Evolutionary conservation across 2,888 invertebrate genomes (phyloP), one percentile per base, ranked within the genome.

Genomic region (Macaria liturata): DNA sequence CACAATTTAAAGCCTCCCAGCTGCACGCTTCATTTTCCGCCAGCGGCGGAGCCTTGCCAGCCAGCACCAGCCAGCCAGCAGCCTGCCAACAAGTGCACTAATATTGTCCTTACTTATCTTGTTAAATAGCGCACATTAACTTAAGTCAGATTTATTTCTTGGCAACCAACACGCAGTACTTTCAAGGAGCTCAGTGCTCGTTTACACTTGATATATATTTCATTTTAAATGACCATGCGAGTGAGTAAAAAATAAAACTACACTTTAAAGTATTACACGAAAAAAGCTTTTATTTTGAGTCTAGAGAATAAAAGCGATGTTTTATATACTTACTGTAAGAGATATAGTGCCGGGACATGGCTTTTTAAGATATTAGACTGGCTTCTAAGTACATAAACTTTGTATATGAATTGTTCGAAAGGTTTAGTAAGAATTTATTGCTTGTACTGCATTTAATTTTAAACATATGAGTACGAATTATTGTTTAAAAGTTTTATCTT

Each of bases 71-170:
- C 32, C 43, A 51, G 43, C 20, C 20, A 20, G 2, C 20, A 20
- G 3, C 37, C 30, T 37, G 61, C 59, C 59, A 59, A 62, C 49
- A 53, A 59, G 43, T 44, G 59, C 57, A 57, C 61, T 64, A 59
- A 56, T 57, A 57, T 54, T 49, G 50, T 45, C 55, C 53, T 61
- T 57, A 61, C 54, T 56, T 62, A 64, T 60, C 59, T 59, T 54
- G 52, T 59, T 54, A 56, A 50, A 54, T 53, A 47, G 49, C 42
- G 44, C 43, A 59, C 57, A 44, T 61, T 55, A 61, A 63, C 48
- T 61, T 54, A 63, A 63, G 55, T 57, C 48, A 30, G 51, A 65
- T 63, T 57, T 61, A 63, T 65, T 48, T 50, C 43, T 56, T 61
- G 65, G 61, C 65, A 62, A 49, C 48, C 47, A 8, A 31, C 20